Conservation (phyloP, 1,140 invertebrate genomes). For the Sinella curviseta region DNA sequence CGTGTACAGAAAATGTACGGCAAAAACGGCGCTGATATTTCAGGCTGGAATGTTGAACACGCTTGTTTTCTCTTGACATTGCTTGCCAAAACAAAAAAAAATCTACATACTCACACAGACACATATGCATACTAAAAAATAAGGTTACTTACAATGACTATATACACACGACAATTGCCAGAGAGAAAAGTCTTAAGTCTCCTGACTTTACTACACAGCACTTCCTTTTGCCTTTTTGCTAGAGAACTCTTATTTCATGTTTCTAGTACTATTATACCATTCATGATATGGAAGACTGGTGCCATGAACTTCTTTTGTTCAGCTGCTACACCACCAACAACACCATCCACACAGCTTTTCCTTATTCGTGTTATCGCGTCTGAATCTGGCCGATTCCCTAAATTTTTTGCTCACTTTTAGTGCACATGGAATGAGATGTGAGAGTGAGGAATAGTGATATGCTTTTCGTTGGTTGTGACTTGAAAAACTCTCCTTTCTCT, state of each 20-base stretch:
- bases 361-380: background rate
- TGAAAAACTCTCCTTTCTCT: background rate
- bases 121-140: background rate
- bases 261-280: background rate
- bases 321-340: background rate
- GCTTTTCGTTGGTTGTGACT: no score
- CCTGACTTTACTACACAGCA: no score
- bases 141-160: no score
- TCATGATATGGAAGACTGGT: conserved; percentile 12
- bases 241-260: background rate
- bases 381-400: background rate
- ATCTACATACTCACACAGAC: background rate
- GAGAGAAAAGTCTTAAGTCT: no score
- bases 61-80: conserved; percentile 6
- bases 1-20: no score
- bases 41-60: background rate
- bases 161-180: no score
- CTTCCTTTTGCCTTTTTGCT: no score
- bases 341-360: background rate
- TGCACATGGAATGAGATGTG: background rate
- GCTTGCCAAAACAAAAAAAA: conserved; percentile 14
- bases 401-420: background rate
- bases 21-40: background rate
- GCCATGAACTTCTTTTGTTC: background rate
- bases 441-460: background rate